Conservation (phyloP, 2,797 vertebrate species). For the Oophaga sylvatica region DNA sequence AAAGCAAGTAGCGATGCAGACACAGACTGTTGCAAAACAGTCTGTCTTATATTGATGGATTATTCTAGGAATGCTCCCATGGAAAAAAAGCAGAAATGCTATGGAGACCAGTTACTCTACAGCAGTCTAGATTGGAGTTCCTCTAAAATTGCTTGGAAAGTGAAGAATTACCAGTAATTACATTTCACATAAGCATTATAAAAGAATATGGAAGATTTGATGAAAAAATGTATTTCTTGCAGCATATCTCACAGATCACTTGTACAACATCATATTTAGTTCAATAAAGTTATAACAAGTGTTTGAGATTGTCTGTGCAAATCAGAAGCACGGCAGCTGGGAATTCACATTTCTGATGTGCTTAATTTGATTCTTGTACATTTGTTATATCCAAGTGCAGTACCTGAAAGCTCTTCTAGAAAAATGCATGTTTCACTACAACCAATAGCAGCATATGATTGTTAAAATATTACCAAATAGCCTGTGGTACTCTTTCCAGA, state of each 20-base stretch:
- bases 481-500: neutral
- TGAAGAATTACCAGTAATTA: too few species aligned
- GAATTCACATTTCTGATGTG: neutral
- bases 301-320: neutral
- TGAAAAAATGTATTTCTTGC: neutral
- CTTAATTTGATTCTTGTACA: neutral
- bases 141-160: too few species aligned
- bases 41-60: too few species aligned
- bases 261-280: neutral
- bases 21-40: too few species aligned
- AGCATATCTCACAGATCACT: neutral
- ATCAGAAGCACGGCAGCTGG: neutral
- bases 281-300: neutral
- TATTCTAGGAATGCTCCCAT: too few species aligned
- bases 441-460: neutral
- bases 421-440: neutral
- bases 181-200: too few species aligned
- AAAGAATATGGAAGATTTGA: too few species aligned
- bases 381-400: neutral
- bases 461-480: conserved; percentile 28
- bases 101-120: too few species aligned
- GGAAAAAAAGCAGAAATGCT: too few species aligned
- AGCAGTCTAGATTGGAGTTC: too few species aligned
- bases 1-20: too few species aligned
- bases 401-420: neutral